Base-by-base conservation (phyloP, 1,140 invertebrate genomes). In the Ceratina calcarata region DNA sequence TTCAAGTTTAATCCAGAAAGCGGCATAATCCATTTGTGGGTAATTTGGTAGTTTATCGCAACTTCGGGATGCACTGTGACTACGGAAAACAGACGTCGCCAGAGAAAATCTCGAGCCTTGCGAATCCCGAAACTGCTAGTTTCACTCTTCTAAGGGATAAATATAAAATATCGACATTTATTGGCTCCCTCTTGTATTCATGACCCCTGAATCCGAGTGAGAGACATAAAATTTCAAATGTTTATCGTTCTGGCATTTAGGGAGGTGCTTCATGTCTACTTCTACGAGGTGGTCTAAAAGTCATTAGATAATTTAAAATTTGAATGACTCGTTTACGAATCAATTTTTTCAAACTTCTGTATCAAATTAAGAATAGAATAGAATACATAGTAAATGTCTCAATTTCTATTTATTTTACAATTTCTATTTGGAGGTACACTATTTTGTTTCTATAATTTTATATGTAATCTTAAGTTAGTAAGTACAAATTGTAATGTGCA, bases 11-110 rank as follows among this genome's bases (percentile, higher is more conserved):
- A 79, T 79, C 70, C 53, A 32, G 37, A 65, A 66, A 66, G 16
- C 32, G 61, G 70, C 55, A 73, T 74, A 74, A 79, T 79, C 77
- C 77, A 37, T 74, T 79, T 51, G 51, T 60, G 77, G 77, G 74
- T 74, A 74, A 79, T 64, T 60, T 61, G 66, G 68, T 64, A 79
- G 77, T 73, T 79, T 79, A 3, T 53, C 53, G 32, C 51, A 62
- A 79, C 60, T 73, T 66, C 3, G 61, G 58, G 53, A 57, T 15
- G n/a, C n/a, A 49, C 20, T 32, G 4, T 22, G 16, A 12, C 22
- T 51, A 7, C 22, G 20, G 15, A 61, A 24, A 62, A 45, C 6
- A 4, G 16, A 2, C 7, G 37, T 37, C 27, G 61, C 65, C 10
- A 53, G 53, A 16, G 13, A 12, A 1, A 10, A 55, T 22, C 37